Percentiles rank a stretch among this genome's conserved stretches.
These are phyloP conservation scores for Lagria hirta DNA, from an alignment of 2,888 invertebrate genomes.

Conservation along the genomic window DNA sequence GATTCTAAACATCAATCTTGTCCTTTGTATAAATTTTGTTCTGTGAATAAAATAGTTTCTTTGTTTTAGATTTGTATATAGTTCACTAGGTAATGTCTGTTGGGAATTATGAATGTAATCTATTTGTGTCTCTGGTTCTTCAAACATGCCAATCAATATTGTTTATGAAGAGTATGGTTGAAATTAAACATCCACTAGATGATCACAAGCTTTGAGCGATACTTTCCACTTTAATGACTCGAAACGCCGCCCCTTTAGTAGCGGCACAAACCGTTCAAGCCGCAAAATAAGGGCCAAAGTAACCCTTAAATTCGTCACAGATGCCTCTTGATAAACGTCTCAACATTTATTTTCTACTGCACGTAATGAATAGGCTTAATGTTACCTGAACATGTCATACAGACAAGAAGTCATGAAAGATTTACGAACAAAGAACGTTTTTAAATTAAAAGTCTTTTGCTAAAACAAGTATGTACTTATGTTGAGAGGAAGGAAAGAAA, in stretches of 20 bases:
- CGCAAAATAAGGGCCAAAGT: constrained; percentile 30
- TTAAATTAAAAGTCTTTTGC: too few relatives aligned
- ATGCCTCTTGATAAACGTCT: constrained; percentile 31
- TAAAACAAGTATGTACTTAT: too few relatives aligned
- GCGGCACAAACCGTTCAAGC: constrained; percentile 35
- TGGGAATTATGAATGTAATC: constrained; percentile 14
- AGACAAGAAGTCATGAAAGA: constrained; percentile 20
- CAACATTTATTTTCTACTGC: constrained; percentile 23
- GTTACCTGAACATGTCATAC: constrained; percentile 23
- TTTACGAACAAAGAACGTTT: too few relatives aligned
- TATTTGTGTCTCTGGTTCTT: constrained; percentile 22
- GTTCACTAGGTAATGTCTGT: too few relatives aligned
- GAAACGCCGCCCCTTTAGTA: constrained; percentile 33
- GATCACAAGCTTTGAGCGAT: constrained; percentile 41
- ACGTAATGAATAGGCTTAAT: constrained; percentile 19
- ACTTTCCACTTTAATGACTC: constrained; percentile 39
- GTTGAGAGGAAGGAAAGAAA: too few relatives aligned
- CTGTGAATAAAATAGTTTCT: too few relatives aligned
- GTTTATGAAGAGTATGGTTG: constrained; percentile 33
- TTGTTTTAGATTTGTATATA: too few relatives aligned
- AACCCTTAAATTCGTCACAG: constrained; percentile 38
- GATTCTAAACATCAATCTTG: too few relatives aligned
- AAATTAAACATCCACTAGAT: constrained; percentile 36
- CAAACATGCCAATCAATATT: constrained; percentile 31
- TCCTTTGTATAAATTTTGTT: too few relatives aligned